phyloP scores from a whole-genome alignment of 2,888 invertebrate genomes.

The Ophion ventricosus region DNA sequence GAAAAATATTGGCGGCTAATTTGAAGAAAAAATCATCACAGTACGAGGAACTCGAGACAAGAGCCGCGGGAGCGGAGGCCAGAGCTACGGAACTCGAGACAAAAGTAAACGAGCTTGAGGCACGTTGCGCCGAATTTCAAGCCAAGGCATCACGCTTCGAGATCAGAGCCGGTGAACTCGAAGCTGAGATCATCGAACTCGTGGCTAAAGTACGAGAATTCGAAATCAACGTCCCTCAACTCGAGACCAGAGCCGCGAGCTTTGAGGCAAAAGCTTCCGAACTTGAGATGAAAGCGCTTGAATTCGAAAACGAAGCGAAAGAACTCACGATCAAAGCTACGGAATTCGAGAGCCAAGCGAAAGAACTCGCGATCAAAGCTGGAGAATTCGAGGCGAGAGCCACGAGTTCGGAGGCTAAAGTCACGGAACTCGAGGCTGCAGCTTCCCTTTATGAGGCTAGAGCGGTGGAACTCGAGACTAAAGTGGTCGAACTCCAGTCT shows the following conservation, averaged over 20 bases:
- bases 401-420: not conserved
- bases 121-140: slow-evolving; percentile 67
- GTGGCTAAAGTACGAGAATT: slow-evolving; percentile 1
- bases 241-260: not conserved
- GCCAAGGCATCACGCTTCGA: slow-evolving; percentile 61
- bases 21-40: slow-evolving; percentile 89
- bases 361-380: slow-evolving; percentile 65
- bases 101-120: slow-evolving; percentile 55
- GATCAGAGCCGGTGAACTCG: slow-evolving; percentile 73
- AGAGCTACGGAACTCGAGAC: slow-evolving; percentile 36
- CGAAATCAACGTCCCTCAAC: not conserved
- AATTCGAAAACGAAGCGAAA: slow-evolving; percentile 36
- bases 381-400: slow-evolving; percentile 61
- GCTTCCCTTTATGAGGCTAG: slow-evolving; percentile 61
- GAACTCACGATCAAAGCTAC: slow-evolving; percentile 32
- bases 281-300: slow-evolving; percentile 68
- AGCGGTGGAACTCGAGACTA: not conserved
- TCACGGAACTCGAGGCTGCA: not conserved
- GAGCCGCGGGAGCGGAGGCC: slow-evolving; percentile 64
- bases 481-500: not conserved
- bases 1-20: slow-evolving; percentile 91
- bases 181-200: slow-evolving; percentile 66
- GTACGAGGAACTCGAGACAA: slow-evolving; percentile 87
- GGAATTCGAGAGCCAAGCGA: slow-evolving; percentile 74
- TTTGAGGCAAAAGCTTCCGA: slow-evolving; percentile 68